These are phyloP conservation scores for Eucidaris tribuloides DNA, from an alignment of 35 echinoderm and acorn worm genomes.

Conservation along the genomic window DNA sequence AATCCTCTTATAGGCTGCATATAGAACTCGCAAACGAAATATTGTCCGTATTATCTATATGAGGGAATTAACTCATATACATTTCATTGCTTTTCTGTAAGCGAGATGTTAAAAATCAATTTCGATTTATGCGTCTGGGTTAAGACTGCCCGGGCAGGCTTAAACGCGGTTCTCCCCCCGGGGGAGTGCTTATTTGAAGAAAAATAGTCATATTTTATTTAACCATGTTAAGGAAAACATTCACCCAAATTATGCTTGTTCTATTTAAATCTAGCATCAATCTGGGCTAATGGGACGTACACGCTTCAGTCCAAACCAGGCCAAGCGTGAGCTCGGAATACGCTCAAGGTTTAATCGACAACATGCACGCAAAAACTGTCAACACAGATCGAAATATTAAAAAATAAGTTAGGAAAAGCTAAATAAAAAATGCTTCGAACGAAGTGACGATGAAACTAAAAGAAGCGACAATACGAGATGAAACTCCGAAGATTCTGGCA, in stretches of 20 bases:
- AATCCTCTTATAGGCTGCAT: not conserved
- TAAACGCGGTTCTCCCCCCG: not conserved
- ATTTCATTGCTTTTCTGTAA: not conserved
- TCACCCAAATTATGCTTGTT: not conserved
- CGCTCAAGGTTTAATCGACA: no score
- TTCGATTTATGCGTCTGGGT: not conserved
- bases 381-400: no score
- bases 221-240: not conserved
- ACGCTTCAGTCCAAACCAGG: not conserved
- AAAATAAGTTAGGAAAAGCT: no score
- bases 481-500: no score
- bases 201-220: slow-evolving; percentile 27
- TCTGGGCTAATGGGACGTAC: not conserved
- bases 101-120: not conserved
- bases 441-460: no score
- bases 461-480: no score
- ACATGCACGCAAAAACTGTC: no score
- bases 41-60: not conserved
- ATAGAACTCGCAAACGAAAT: not conserved
- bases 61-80: not conserved
- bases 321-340: not conserved
- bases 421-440: no score
- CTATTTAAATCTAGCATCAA: slow-evolving; percentile 7
- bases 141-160: not conserved
- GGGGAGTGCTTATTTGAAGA: not conserved